Percentiles rank a stretch among this genome's conserved stretches.
Evolutionary conservation across 2,888 invertebrate species (phyloP).

Genomic region (Thera britannica): DNA sequence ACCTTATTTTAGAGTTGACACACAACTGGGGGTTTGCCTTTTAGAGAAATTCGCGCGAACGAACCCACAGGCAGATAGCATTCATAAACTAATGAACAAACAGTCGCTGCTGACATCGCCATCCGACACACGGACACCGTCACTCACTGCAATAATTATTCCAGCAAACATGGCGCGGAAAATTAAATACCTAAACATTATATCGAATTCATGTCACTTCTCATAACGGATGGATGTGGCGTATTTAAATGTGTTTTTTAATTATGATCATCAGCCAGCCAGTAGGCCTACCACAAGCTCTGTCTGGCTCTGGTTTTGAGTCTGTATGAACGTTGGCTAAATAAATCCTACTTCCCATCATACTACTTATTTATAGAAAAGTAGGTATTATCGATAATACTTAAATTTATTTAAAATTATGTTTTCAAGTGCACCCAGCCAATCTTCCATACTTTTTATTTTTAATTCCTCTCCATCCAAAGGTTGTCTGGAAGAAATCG

Average conservation of each 20-base stretch:
- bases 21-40: not conserved
- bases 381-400: no score
- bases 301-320: no score
- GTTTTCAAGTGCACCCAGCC: no score
- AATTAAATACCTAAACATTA: constrained; percentile 43
- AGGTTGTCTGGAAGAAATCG: no score
- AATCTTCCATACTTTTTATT: no score
- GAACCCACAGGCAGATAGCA: not conserved
- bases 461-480: no score
- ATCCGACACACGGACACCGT: constrained; percentile 50
- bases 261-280: not conserved
- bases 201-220: constrained; percentile 36
- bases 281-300: no score
- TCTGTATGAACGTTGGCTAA: no score
- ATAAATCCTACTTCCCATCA: no score
- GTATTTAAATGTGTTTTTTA: not conserved
- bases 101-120: constrained; percentile 49
- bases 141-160: constrained; percentile 60
- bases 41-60: not conserved
- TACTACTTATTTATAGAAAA: no score
- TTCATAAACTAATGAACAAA: constrained; percentile 31
- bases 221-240: constrained; percentile 1
- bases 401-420: no score
- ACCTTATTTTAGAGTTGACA: no score
- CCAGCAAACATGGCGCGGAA: constrained; percentile 46